Conservation (phyloP, 2,888 invertebrate genomes). For the Dendrolimus houi region DNA sequence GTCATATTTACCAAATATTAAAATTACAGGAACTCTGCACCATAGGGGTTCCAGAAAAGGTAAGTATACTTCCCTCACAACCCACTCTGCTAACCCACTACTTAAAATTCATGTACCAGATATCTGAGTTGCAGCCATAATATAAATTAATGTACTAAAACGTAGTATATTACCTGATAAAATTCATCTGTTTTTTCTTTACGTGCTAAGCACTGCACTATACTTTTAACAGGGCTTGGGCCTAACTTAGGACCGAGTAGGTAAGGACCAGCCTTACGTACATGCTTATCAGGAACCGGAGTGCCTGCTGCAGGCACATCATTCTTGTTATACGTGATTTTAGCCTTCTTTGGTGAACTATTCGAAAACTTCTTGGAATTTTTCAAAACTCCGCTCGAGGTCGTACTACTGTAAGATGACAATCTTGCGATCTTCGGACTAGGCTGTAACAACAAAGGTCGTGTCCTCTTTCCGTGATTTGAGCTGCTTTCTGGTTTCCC, state of each 20-base stretch:
- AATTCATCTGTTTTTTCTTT: constrained; percentile 82
- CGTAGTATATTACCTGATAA: constrained; percentile 66
- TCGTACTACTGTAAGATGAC: constrained; percentile 45
- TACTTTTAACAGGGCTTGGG: constrained; percentile 84
- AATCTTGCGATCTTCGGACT: constrained; percentile 56
- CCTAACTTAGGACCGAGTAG: constrained; percentile 82
- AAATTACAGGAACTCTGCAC: too few relatives aligned
- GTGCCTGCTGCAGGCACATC: constrained; percentile 70
- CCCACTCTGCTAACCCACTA: too few relatives aligned
- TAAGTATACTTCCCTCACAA: too few relatives aligned
- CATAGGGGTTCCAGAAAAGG: too few relatives aligned
- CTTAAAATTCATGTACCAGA: too few relatives aligned
- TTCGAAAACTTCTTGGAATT: constrained; percentile 42
- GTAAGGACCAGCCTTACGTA: constrained; percentile 81
- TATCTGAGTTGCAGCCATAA: too few relatives aligned
- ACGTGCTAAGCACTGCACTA: constrained; percentile 84
- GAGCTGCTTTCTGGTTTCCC: constrained; percentile 54
- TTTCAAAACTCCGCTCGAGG: constrained; percentile 44
- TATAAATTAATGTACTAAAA: constrained; percentile 55
- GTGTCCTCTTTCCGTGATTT: constrained; percentile 62
- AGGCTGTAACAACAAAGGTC: constrained; percentile 61
- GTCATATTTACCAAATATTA: too few relatives aligned
- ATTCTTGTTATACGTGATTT: constrained; percentile 41
- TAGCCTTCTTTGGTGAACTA: constrained; percentile 35
- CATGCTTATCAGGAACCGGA: constrained; percentile 65